A percentile compares a stretch with the other conserved stretches of the same genome.
phyloP scores from a whole-genome alignment of 2,888 invertebrate genomes.

The Apoda limacodes region DNA sequence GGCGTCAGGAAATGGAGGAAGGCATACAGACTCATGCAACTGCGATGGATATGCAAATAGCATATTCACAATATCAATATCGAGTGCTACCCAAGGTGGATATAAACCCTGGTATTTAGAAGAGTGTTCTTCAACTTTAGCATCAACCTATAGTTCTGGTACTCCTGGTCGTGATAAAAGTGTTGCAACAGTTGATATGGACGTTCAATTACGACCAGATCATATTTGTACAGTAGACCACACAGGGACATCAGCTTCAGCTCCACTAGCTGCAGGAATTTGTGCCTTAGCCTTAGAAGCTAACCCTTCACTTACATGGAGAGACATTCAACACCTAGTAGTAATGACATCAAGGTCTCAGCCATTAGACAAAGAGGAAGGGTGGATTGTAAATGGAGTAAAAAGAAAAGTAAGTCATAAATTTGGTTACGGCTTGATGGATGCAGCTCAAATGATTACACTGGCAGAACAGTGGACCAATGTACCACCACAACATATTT shows the following conservation, averaged over 20 bases:
- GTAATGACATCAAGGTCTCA: constrained; percentile 89
- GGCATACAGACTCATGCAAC: constrained; percentile 96
- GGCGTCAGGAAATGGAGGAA: constrained; percentile 97
- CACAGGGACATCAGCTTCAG: constrained; percentile 94
- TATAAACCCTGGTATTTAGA: constrained; percentile 98
- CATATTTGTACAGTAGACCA: constrained; percentile 92
- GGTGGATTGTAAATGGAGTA: constrained; percentile 95
- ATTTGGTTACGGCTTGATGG: constrained; percentile 99
- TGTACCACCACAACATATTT: constrained; percentile 95
- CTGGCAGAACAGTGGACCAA: constrained; percentile 94
- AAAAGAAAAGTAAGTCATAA: constrained; percentile 95
- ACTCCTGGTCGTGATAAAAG: constrained; percentile 92
- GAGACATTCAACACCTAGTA: constrained; percentile 97
- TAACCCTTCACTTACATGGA: constrained; percentile 93
- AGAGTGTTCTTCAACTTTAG: constrained; percentile 98
- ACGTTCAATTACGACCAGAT: constrained; percentile 84
- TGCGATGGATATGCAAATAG: constrained; percentile 99
- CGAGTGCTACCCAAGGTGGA: constrained; percentile 96
- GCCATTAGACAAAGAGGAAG: constrained; percentile 90
- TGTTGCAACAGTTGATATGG: constrained; percentile 93
- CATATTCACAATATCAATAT: constrained; percentile 97
- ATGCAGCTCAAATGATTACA: constrained; percentile 92
- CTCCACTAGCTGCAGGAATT: constrained; percentile 95
- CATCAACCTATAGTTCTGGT: constrained; percentile 98
- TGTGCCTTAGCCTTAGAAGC: constrained; percentile 94